Conservation (phyloP, 1,140 invertebrate species). For the Bombyx mandarina region DNA sequence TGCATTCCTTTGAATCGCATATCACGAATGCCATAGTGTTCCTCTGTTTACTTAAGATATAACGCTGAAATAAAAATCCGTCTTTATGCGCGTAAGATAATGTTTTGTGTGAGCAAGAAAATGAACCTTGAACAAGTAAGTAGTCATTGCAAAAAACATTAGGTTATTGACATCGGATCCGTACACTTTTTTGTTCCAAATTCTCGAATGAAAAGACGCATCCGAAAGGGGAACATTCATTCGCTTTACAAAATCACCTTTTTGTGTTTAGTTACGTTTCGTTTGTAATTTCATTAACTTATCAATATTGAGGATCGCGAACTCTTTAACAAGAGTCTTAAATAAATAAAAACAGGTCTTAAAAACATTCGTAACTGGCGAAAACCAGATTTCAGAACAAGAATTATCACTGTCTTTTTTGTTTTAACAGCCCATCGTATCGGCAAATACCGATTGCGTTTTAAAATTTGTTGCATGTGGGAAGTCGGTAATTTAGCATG, state of each 20-base stretch:
- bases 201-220: conserved; percentile 1
- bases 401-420: conserved; percentile 1
- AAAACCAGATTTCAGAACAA: not conserved
- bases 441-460: conserved; percentile 14
- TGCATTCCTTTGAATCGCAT: too few species aligned
- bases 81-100: too few species aligned
- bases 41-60: too few species aligned
- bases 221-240: not conserved
- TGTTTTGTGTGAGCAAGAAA: too few species aligned
- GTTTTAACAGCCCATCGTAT: not conserved
- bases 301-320: not conserved
- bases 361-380: not conserved
- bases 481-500: conserved; percentile 16
- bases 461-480: conserved; percentile 13
- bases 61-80: too few species aligned
- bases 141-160: conserved; percentile 9
- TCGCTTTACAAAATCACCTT: too few species aligned
- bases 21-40: too few species aligned
- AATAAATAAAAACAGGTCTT: not conserved
- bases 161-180: conserved; percentile 10
- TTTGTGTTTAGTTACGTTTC: too few species aligned
- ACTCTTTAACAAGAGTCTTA: not conserved
- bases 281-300: too few species aligned
- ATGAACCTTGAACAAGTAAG: too few species aligned
- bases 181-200: conserved; percentile 3